Percentiles rank a stretch among this genome's conserved stretches.
Evolutionary conservation across 1,140 invertebrate species (phyloP).

Genomic region (Lucilia cuprina): DNA sequence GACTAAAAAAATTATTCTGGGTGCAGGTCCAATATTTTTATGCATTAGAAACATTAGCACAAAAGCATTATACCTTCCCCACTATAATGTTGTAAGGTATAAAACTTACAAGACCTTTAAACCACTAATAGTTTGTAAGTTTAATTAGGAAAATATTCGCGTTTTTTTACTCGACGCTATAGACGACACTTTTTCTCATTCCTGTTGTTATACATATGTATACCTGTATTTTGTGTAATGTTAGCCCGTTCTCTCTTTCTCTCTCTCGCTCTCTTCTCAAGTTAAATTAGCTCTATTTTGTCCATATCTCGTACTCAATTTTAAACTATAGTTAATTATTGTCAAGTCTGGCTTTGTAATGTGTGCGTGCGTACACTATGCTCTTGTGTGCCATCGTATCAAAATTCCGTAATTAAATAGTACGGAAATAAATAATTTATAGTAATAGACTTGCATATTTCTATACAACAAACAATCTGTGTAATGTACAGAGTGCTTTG

Average conservation of each 20-base stretch:
- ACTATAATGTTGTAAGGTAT: no score
- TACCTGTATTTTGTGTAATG: neutral
- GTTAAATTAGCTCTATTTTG: neutral
- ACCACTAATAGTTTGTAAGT: no score
- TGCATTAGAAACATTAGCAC: no score
- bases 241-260: neutral
- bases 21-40: no score
- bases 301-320: neutral
- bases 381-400: slow-evolving; percentile 10
- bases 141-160: no score
- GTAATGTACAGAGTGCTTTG: neutral
- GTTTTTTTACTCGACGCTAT: neutral
- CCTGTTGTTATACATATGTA: neutral
- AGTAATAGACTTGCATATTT: slow-evolving; percentile 30
- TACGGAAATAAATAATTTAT: slow-evolving; percentile 35
- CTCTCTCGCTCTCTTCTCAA: neutral
- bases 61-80: no score
- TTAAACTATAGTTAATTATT: neutral
- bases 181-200: neutral
- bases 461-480: neutral
- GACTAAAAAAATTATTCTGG: no score
- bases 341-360: slow-evolving; percentile 13
- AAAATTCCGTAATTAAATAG: slow-evolving; percentile 32
- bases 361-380: neutral
- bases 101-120: no score